Evolutionary conservation across 2,797 vertebrate genomes (phyloP), one percentile per base, ranked within the genome.

Genomic region (Pseudochaenichthys georgianus): DNA sequence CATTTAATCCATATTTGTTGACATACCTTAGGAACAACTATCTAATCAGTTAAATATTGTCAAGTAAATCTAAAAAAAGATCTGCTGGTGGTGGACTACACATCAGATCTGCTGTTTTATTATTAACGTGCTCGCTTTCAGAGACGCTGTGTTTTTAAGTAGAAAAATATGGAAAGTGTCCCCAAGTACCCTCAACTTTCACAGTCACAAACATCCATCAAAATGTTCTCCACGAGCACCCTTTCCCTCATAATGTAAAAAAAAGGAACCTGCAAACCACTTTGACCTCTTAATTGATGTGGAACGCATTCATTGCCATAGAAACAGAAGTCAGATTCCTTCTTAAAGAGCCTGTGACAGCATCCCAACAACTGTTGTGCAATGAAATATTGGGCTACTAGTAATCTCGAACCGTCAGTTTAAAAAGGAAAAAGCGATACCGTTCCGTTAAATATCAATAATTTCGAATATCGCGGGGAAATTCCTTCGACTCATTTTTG

Each of bases 201-300:
- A 61, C 16, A 34, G 45, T 62, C 4, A 70, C 43, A 60, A 61
- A 68, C 42, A 66, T 59, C 42, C 28, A 64, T 70, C 21, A 67
- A 64, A 64, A 54, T 60, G 34, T 31, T 78, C n/a, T 45, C 57
- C 57, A 69, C 4, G 3, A 72, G 46, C 34, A 41, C 68, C 17
- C 23, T 47, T 70, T 54, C n/a, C 63, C 23, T 63, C 1, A 61
- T 65, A 65, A 65, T 70, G 48, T 53, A 31, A 19, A 65, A 53
- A 50, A 50, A 31, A 38, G 1, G 3, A 41, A 50, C n/a, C 19
- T 17, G 28, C 19, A 61, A 73, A 61, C 10, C 16, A 74, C 46
- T 54, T 59, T 51, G 19, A 54, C n/a, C 47, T 63, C 52, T 59
- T 64, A 38, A 46, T 60, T 62, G 64, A 79, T 62, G 19, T 64